phyloP scores from a whole-genome alignment of 2,888 invertebrate genomes.

The Megastigmus dorsalis region DNA sequence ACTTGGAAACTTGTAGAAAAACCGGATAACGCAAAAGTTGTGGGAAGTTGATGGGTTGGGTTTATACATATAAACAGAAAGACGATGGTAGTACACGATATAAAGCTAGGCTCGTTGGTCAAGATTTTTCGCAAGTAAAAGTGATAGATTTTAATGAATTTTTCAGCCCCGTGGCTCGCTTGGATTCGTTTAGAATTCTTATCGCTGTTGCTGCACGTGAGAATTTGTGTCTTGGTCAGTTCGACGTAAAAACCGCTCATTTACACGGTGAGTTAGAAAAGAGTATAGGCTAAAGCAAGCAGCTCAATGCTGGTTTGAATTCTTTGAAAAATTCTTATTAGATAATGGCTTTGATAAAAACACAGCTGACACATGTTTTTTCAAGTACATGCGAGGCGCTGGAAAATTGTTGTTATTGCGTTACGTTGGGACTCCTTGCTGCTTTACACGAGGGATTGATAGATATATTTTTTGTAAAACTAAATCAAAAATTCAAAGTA shows the following conservation, averaged over 20 bases:
- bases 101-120: constrained; percentile 18
- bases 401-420: not conserved
- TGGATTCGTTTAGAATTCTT: constrained; percentile 11
- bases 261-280: constrained; percentile 15
- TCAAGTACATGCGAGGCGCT: not conserved
- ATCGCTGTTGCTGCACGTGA: not conserved
- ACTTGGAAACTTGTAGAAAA: constrained; percentile 39
- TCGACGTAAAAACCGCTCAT: constrained; percentile 30
- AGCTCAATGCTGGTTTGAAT: constrained; percentile 12
- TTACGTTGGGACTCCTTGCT: constrained; percentile 13
- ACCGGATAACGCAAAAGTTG: constrained; percentile 8
- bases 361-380: constrained; percentile 12
- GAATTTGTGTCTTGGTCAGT: constrained; percentile 14
- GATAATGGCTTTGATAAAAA: not conserved
- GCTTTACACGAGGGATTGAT: not conserved
- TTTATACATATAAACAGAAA: constrained; percentile 8
- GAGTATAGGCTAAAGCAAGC: constrained; percentile 17
- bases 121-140: constrained; percentile 18
- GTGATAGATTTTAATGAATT: constrained; percentile 14
- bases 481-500: not conserved
- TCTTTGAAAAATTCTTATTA: constrained; percentile 4
- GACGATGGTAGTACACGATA: not conserved
- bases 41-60: constrained; percentile 14
- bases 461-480: not conserved
- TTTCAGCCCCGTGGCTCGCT: constrained; percentile 26